These are phyloP conservation scores for Pterocles gutturalis DNA, from an alignment of 2,113 vertebrate species.

Conservation along the genomic window DNA sequence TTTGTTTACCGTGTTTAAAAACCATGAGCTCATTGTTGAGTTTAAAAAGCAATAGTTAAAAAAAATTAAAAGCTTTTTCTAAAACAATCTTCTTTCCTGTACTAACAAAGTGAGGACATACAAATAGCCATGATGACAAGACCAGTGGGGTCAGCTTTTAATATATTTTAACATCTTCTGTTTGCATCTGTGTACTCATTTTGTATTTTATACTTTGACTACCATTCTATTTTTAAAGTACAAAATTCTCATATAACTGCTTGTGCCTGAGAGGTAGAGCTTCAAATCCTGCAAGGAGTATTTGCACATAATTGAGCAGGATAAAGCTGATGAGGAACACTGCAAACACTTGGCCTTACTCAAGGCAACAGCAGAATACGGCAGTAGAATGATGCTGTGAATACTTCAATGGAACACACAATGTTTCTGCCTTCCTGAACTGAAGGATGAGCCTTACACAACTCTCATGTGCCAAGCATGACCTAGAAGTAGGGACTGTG, in stretches of 20 bases:
- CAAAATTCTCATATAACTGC: not conserved
- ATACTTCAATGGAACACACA: not conserved
- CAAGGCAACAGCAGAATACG: not conserved
- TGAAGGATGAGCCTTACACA: not conserved
- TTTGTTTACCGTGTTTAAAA: not conserved
- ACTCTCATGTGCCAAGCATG: not conserved
- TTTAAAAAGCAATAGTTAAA: not conserved
- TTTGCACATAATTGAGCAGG: not conserved
- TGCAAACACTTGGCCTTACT: not conserved
- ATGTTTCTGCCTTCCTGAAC: not conserved
- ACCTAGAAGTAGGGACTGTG: not conserved
- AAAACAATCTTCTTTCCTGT: not conserved
- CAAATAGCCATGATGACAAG: not conserved
- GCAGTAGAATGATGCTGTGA: not conserved
- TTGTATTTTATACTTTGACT: not conserved
- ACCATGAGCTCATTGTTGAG: not conserved
- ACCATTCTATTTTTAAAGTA: not conserved
- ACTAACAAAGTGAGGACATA: not conserved
- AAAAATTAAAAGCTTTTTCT: not conserved
- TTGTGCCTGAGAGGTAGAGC: not conserved
- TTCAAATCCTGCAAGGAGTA: not conserved
- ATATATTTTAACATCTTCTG: not conserved
- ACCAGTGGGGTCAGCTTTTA: not conserved
- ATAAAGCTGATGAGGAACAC: not conserved
- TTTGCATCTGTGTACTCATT: not conserved